These are phyloP conservation scores for Drosophila equinoxialis DNA, from an alignment of 1,140 invertebrate genomes.

Conservation along the genomic window DNA sequence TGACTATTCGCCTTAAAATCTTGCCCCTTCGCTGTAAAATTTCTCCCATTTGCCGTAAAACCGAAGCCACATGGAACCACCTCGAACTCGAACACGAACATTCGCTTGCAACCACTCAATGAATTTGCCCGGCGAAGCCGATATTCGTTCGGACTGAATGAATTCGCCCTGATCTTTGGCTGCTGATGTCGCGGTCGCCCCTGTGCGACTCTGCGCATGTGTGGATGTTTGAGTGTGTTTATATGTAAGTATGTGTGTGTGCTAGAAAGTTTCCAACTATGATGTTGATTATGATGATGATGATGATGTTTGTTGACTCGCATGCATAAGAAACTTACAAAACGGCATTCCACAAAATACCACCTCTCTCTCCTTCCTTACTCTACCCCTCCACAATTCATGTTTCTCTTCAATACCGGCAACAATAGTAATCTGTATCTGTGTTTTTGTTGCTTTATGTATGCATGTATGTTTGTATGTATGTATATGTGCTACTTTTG, in stretches of 20 bases:
- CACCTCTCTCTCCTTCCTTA: slow-evolving; percentile 20
- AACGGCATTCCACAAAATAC: slow-evolving; percentile 77
- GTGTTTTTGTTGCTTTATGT: slow-evolving; percentile 30
- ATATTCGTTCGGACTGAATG: no score
- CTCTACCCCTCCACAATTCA: no score
- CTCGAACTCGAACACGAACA: no score
- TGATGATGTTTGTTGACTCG: slow-evolving; percentile 51
- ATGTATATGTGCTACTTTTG: slow-evolving; percentile 50
- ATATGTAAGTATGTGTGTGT: slow-evolving; percentile 51
- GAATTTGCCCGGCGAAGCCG: no score
- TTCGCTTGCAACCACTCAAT: no score
- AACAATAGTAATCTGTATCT: slow-evolving; percentile 61
- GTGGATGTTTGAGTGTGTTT: not conserved
- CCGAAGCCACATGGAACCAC: no score
- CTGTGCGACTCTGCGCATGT: slow-evolving; percentile 15
- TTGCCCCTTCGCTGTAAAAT: no score
- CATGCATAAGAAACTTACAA: slow-evolving; percentile 79
- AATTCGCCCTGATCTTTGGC: no score
- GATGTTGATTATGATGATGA: slow-evolving; percentile 33
- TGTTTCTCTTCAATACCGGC: slow-evolving; percentile 23
- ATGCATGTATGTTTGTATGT: no score
- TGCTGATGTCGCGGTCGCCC: not conserved
- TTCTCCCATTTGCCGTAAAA: no score
- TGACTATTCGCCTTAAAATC: no score
- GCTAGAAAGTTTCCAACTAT: slow-evolving; percentile 72